Evolutionary conservation across 2,888 invertebrate genomes (phyloP).

Genomic region (Ormyrus labotus): DNA sequence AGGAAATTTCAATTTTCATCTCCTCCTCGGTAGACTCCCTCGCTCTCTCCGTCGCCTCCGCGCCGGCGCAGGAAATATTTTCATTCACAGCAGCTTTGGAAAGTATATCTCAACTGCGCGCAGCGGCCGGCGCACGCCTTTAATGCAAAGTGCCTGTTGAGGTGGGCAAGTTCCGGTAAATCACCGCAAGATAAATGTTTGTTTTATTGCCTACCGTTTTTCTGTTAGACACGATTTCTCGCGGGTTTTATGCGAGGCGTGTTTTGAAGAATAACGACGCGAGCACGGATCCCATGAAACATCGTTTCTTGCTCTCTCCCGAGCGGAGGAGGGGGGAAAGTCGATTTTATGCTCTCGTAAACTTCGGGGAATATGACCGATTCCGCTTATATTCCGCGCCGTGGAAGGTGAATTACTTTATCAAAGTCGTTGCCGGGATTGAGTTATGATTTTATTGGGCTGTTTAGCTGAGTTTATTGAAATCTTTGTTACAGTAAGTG

Average conservation of each 20-base stretch:
- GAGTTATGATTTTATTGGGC: not conserved
- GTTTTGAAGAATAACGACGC: conserved; percentile 51
- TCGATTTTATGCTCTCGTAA: conserved; percentile 45
- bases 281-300: conserved; percentile 15
- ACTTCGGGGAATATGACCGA: conserved; percentile 11
- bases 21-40: too few species aligned
- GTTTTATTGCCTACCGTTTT: conserved; percentile 55
- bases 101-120: conserved; percentile 15
- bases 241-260: conserved; percentile 45
- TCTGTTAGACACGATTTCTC: conserved; percentile 50
- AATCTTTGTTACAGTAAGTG: too few species aligned
- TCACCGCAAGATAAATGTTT: conserved; percentile 57
- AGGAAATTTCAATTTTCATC: too few species aligned
- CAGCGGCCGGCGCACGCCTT: conserved; percentile 5
- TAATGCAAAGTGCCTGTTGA: conserved; percentile 46
- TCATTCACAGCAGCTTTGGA: conserved; percentile 28
- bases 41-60: too few species aligned
- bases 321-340: conserved; percentile 22
- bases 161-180: conserved; percentile 52
- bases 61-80: conserved; percentile 26
- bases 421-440: not conserved
- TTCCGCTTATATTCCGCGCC: not conserved
- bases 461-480: not conserved
- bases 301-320: conserved; percentile 6
- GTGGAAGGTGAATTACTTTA: conserved; percentile 8